These are phyloP conservation scores for Ditylenchus weischeri DNA, from an alignment of 2,888 invertebrate species.

Conservation along the genomic window DNA sequence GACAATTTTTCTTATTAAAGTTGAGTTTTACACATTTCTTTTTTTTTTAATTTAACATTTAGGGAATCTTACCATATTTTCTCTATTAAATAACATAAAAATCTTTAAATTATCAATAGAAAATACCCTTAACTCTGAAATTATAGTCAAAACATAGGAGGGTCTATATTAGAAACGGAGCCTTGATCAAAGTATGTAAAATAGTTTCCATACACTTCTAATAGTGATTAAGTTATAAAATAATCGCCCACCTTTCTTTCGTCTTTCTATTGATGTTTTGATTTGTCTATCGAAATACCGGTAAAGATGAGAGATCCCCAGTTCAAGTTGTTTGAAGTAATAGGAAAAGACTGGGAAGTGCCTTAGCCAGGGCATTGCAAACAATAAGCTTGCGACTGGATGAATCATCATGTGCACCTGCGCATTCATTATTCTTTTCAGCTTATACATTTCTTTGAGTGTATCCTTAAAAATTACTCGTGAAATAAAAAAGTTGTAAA, in stretches of 20 bases:
- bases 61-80: no score
- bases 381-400: neutral
- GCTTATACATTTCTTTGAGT: neutral
- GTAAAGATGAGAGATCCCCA: neutral
- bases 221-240: no score
- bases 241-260: neutral
- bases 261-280: neutral
- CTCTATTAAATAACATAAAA: no score
- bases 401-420: neutral
- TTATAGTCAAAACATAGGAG: no score
- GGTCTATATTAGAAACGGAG: no score
- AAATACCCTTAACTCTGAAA: no score
- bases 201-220: no score
- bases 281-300: slow-evolving; percentile 9
- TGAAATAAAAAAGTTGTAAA: neutral
- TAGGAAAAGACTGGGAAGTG: slow-evolving; percentile 7
- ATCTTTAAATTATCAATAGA: no score
- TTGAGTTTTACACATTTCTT: no score
- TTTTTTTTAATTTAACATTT: no score
- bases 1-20: no score
- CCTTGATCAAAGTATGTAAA: no score
- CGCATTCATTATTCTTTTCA: neutral
- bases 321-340: neutral
- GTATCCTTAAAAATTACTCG: neutral
- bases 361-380: slow-evolving; percentile 6